phyloP scores from a whole-genome alignment of 2,888 invertebrate species.

The Parelbella ahira region DNA sequence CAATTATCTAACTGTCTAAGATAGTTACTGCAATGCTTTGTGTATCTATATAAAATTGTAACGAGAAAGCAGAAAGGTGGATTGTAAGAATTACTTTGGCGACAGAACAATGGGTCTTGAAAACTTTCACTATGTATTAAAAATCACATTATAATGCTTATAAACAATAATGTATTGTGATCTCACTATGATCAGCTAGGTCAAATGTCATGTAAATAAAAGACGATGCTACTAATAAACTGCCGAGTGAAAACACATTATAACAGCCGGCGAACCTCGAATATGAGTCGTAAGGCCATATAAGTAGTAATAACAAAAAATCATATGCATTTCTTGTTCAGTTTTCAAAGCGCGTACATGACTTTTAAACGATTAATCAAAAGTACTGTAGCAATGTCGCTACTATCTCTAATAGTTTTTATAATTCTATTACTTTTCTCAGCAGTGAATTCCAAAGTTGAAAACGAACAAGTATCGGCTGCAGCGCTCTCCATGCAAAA shows the following conservation, averaged over 20 bases:
- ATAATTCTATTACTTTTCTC: constrained; percentile 48
- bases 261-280: constrained; percentile 50
- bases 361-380: constrained; percentile 40
- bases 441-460: constrained; percentile 46
- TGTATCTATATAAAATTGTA: too few relatives aligned
- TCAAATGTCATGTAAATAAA: constrained; percentile 69
- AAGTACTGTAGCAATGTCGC: constrained; percentile 53
- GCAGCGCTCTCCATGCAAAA: constrained; percentile 43
- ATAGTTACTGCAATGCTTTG: too few relatives aligned
- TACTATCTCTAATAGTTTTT: constrained; percentile 51
- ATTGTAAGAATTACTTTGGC: too few relatives aligned
- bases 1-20: too few relatives aligned
- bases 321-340: constrained; percentile 42
- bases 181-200: constrained; percentile 68
- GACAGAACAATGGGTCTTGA: constrained; percentile 1
- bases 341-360: constrained; percentile 50
- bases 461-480: constrained; percentile 36
- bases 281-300: constrained; percentile 30
- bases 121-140: constrained; percentile 6
- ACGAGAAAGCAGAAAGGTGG: too few relatives aligned
- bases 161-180: too few relatives aligned
- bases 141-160: constrained; percentile 3
- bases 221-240: constrained; percentile 32
- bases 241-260: constrained; percentile 52
- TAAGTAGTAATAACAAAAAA: constrained; percentile 41